Percentiles rank a stretch among this genome's conserved stretches.
phyloP scores from a whole-genome alignment of 2,797 vertebrate genomes.

The Catharus ustulatus region DNA sequence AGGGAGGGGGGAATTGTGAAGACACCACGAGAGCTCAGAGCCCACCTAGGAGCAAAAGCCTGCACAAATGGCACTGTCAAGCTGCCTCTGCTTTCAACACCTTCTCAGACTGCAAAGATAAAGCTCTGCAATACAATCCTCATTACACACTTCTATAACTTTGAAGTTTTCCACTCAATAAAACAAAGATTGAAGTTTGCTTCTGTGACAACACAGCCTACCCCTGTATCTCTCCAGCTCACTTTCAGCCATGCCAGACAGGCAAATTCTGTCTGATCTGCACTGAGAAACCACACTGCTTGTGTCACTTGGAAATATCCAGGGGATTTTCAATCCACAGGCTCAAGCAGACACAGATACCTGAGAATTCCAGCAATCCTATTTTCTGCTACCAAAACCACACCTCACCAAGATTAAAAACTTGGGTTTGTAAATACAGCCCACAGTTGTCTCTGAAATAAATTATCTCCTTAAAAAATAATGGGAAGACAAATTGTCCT shows the following conservation, averaged over 20 bases:
- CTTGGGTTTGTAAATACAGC: neutral
- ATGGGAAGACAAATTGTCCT: neutral
- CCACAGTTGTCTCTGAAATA: neutral
- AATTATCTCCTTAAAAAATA: neutral
- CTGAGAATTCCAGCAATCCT: neutral
- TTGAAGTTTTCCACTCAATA: neutral
- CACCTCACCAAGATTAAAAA: neutral
- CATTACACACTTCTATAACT: neutral
- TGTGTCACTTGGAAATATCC: neutral
- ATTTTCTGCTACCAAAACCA: neutral
- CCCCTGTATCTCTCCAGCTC: neutral
- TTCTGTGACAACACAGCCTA: neutral
- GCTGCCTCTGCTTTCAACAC: neutral
- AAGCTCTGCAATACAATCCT: constrained; percentile 29
- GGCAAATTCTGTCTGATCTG: neutral
- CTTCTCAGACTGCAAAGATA: neutral
- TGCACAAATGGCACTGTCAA: neutral
- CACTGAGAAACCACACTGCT: neutral
- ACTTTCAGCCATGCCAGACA: neutral
- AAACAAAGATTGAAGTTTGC: neutral
- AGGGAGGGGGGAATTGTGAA: neutral
- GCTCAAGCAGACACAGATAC: neutral
- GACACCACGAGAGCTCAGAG: neutral
- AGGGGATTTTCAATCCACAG: neutral
- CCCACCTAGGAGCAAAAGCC: neutral